Evolutionary conservation across 30 jellyfish, hydroid and myxozoan species (phyloP), one percentile per base, ranked within the genome.

Genomic region (Aurelia aurita): DNA sequence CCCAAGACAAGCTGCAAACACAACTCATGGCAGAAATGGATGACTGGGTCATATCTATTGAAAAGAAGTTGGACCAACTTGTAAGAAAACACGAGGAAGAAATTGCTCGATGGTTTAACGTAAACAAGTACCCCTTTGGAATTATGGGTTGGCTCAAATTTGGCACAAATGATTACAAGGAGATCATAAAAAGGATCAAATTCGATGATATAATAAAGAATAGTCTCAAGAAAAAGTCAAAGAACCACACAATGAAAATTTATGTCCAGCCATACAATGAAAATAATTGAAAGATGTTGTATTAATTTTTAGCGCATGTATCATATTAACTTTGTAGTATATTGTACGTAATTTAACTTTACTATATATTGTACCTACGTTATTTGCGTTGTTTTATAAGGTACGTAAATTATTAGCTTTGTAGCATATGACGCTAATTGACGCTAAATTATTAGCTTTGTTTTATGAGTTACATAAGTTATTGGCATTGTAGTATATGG

Each of bases 161-260:
- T 53, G 83, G 83, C 22, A 58, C 90, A 16, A 80, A 26, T 27
- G 58, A 64, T 34, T 45, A 66, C 20, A 55, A 45, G 7, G 27
- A 20, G 53, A 53, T 80, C 21, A 64, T 49, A 19, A 34, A 72
- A n/a, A 46, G 64, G 68, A 80, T 80, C 20, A 58, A 29, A 26
- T 18, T 34, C 28, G 43, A 65, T 45, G 90, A 80, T 23, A 80
- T 80, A 3, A 80, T 80, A 76, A 20, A n/a, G 28, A 27, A 27
- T 5, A 67, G 68, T 80, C 27, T 80, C 13, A 29, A 67, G 35
- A 44, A 16, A 10, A 2, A 60, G 19, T 61, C 73, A 20, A 58
- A 58, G 69, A 39, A 39, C 7, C 0, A 39, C 0, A 15, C 9
- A 8, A 39, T 14, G 16, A 39, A 39, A 39, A 39, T 39, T 6